phyloP scores from a whole-genome alignment of 2,113 vertebrate genomes.

The Alligator mississippiensis region DNA sequence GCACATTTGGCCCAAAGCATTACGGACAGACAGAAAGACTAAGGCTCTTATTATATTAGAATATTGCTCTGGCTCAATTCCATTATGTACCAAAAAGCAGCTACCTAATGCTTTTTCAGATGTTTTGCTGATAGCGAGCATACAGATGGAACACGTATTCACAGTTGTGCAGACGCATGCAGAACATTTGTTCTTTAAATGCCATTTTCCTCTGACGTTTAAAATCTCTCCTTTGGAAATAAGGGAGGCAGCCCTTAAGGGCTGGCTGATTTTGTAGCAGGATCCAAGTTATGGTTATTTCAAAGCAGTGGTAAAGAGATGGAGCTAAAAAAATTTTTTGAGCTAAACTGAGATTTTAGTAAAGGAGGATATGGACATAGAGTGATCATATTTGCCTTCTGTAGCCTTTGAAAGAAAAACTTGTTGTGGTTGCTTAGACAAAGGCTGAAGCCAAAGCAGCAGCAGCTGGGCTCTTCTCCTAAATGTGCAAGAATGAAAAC shows the following conservation, averaged over 20 bases:
- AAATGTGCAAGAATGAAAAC: neutral
- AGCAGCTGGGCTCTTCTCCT: neutral
- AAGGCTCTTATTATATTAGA: too few relatives aligned
- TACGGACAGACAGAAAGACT: too few relatives aligned
- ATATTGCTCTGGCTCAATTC: too few relatives aligned
- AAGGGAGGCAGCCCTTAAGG: accelerated
- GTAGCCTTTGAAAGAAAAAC: constrained; percentile 30
- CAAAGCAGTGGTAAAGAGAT: neutral
- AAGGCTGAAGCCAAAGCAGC: constrained; percentile 28
- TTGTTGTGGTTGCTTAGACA: constrained; percentile 5
- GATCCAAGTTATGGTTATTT: neutral
- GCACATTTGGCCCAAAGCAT: too few relatives aligned
- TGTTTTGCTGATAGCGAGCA: too few relatives aligned
- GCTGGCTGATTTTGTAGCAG: neutral
- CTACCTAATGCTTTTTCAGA: too few relatives aligned
- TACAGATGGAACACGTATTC: too few relatives aligned
- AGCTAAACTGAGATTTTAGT: neutral
- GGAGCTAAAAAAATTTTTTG: neutral
- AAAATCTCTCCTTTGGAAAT: neutral
- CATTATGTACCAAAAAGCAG: too few relatives aligned
- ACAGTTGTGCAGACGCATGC: too few relatives aligned
- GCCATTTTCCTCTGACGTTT: neutral
- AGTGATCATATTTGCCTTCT: constrained; percentile 21
- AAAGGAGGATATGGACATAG: neutral
- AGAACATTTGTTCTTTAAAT: neutral